Base-by-base conservation (phyloP, 1,140 invertebrate genomes). In the Pseudachorutes palmiensis region DNA sequence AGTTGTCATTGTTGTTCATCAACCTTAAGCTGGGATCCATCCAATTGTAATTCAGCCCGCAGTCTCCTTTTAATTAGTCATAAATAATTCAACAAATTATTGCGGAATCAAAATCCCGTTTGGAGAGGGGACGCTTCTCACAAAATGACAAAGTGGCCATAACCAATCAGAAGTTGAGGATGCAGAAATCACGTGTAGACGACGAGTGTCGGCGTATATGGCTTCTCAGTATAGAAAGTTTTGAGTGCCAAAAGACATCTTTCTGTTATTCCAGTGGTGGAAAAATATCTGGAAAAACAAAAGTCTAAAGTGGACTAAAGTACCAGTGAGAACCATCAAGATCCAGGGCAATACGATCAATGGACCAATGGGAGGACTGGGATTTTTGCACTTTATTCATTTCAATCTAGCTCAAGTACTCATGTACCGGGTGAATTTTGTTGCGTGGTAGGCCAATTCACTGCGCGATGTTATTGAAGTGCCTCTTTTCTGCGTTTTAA, bases 101-200 rank as follows among this genome's bases (percentile, higher is more conserved):
- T 55, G 51, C 51, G 51, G 51, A 55, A 55, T 55, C 51, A 26
- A 55, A 55, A 55, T 55, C 24, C 14, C 24, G 12, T 55, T 55
- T 19, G 36, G 5, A 41, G 36, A n/a, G n/a, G n/a, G n/a, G n/a
- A n/a, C 36, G 5, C 36, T 19, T 41, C 19, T 41, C 5, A 19
- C 36, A 41, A 9, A 5, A 41, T 19, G 5, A 41, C 19, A 9
- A 19, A 41, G 5, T 41, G 36, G 19, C 36, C 5, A 19, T 19
- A 41, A 41, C 19, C 5, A 41, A 41, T 19, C 5, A 41, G 19
- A 19, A 41, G 36, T 9, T 5, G 36, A 41, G 19, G 36, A 5
- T 5, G 19, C 5, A 19, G 5, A 19, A 41, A 41, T n/a, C n/a
- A n/a, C n/a, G n/a, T n/a, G n/a, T n/a, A n/a, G n/a, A n/a, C n/a